A percentile compares a stretch with the other conserved stretches of the same genome.
Evolutionary conservation across 2,113 vertebrate genomes (phyloP).

Genomic region (Potamarius usumacintae): DNA sequence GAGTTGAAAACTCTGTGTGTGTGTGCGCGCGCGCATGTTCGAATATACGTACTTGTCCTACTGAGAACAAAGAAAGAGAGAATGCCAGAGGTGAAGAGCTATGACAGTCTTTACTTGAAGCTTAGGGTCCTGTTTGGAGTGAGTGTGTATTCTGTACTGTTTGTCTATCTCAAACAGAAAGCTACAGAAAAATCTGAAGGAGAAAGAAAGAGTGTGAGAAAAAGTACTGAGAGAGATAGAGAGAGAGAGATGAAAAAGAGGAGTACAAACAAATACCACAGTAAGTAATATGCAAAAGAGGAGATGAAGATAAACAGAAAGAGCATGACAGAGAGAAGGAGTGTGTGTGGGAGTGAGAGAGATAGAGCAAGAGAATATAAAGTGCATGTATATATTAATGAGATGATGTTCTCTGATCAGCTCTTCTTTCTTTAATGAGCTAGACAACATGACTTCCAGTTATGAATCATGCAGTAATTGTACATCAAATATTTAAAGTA

Average conservation of each 20-base stretch:
- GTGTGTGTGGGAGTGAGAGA: background rate
- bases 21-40: background rate
- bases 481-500: background rate
- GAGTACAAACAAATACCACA: background rate
- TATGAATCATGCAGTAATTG: constrained; percentile 9
- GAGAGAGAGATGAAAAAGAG: background rate
- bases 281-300: background rate
- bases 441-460: background rate
- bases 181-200: background rate
- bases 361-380: background rate
- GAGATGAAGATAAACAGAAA: background rate
- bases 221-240: background rate
- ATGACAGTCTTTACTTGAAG: constrained; percentile 23
- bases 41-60: background rate
- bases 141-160: constrained; percentile 5
- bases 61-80: background rate
- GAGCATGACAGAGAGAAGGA: background rate
- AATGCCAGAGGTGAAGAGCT: background rate
- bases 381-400: background rate
- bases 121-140: constrained; percentile 7
- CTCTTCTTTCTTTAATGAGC: constrained; percentile 14
- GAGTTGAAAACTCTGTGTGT: background rate
- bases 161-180: background rate
- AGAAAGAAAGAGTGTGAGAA: background rate
- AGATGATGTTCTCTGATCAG: background rate